Conservation (phyloP, 2,797 vertebrate genomes). For the Petrocephalus sullivani region DNA sequence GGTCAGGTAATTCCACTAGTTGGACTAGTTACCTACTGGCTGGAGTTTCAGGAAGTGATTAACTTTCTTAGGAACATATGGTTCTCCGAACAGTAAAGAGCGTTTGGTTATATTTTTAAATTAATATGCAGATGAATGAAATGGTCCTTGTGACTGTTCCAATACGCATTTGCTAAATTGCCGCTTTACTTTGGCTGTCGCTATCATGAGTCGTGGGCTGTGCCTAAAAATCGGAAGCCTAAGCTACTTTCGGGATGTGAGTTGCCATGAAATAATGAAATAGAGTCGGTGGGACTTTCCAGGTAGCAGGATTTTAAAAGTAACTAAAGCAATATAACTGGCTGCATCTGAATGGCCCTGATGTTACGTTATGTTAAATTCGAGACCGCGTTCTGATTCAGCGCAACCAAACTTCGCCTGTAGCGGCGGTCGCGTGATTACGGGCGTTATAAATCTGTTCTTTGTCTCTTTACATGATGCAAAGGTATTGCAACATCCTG, state of each 20-base stretch:
- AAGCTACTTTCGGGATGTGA: neutral
- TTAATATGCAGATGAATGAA: neutral
- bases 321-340: neutral
- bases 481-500: neutral
- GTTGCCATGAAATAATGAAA: neutral
- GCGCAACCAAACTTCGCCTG: neutral
- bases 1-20: neutral
- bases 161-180: neutral
- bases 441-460: neutral
- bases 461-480: neutral
- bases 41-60: neutral
- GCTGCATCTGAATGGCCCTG: neutral
- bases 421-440: neutral
- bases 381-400: neutral
- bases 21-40: neutral
- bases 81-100: neutral
- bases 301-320: neutral
- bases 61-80: neutral
- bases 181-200: neutral
- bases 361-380: neutral
- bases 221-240: neutral
- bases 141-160: neutral
- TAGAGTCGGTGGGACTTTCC: neutral
- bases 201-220: neutral
- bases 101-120: neutral